phyloP scores from a whole-genome alignment of 1,140 invertebrate species.

The Danaus plexippus region DNA sequence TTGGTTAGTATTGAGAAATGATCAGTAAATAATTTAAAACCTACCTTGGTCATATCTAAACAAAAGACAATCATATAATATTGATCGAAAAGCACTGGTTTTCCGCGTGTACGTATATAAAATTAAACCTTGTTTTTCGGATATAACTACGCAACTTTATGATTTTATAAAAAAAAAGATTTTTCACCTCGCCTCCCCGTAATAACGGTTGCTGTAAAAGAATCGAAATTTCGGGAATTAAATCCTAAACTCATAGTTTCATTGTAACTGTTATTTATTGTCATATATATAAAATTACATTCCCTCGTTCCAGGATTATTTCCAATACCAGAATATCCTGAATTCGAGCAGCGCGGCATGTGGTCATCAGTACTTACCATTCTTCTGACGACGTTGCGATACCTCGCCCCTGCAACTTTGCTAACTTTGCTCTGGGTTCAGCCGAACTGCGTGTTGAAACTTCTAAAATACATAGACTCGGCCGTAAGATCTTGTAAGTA shows the following conservation, averaged over 20 bases:
- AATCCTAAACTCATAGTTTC: too few relatives aligned
- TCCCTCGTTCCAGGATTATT: conserved; percentile 49
- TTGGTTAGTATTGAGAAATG: conserved; percentile 45
- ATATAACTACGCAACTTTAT: too few relatives aligned
- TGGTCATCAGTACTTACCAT: conserved; percentile 58
- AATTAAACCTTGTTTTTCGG: too few relatives aligned
- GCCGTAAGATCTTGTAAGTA: conserved; percentile 61
- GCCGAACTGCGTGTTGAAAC: conserved; percentile 59
- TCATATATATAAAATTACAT: not conserved
- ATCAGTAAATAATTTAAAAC: too few relatives aligned
- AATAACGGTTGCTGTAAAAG: too few relatives aligned
- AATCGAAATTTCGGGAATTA: too few relatives aligned
- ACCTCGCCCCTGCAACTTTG: conserved; percentile 63
- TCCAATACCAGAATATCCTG: conserved; percentile 59
- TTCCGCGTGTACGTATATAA: too few relatives aligned
- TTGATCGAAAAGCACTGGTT: too few relatives aligned
- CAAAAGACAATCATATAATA: too few relatives aligned
- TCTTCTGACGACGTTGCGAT: conserved; percentile 59
- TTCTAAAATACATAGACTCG: conserved; percentile 62
- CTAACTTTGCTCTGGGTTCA: conserved; percentile 64
- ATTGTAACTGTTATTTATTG: not conserved
- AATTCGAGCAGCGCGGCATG: conserved; percentile 59
- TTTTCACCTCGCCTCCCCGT: too few relatives aligned
- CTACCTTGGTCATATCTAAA: too few relatives aligned
- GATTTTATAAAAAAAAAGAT: too few relatives aligned